These are phyloP conservation scores for Pogona vitticeps DNA, from an alignment of 2,113 vertebrate species.

Conservation along the genomic window DNA sequence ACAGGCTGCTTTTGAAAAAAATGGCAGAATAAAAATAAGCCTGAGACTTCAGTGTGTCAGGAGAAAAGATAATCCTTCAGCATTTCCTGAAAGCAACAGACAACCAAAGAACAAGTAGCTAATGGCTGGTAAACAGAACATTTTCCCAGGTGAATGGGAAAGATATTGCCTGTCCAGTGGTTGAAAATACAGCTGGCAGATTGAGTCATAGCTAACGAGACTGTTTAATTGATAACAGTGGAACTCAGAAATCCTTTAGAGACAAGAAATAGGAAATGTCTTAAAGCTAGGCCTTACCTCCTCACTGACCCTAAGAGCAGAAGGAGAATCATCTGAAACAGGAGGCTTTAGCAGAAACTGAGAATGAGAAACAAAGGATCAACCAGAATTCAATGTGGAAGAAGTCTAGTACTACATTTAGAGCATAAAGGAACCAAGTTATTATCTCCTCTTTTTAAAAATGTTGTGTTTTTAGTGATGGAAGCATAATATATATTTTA, in stretches of 20 bases:
- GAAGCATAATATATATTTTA: not conserved
- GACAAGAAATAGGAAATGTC: constrained; percentile 1
- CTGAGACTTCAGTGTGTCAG: not conserved
- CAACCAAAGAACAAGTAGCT: not conserved
- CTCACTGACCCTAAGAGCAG: not conserved
- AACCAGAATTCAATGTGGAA: rapidly evolving
- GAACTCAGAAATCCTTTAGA: constrained; percentile 8
- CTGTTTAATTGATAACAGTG: not conserved
- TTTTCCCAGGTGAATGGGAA: not conserved
- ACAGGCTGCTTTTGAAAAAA: too few species aligned
- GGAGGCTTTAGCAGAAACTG: not conserved
- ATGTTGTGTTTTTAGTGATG: not conserved
- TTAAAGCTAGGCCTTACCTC: not conserved
- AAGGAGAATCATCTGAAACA: not conserved
- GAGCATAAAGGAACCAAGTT: not conserved
- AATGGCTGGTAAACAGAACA: not conserved
- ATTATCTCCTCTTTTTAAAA: not conserved
- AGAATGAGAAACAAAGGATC: not conserved
- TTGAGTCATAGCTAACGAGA: constrained; percentile 16
- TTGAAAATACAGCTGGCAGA: not conserved
- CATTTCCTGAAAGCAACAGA: not conserved
- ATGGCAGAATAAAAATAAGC: not conserved
- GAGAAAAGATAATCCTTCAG: not conserved
- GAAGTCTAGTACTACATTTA: rapidly evolving
- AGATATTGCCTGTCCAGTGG: not conserved